Base-by-base conservation (phyloP, 2,797 vertebrate species). In the Hoplostethus mediterraneus region DNA sequence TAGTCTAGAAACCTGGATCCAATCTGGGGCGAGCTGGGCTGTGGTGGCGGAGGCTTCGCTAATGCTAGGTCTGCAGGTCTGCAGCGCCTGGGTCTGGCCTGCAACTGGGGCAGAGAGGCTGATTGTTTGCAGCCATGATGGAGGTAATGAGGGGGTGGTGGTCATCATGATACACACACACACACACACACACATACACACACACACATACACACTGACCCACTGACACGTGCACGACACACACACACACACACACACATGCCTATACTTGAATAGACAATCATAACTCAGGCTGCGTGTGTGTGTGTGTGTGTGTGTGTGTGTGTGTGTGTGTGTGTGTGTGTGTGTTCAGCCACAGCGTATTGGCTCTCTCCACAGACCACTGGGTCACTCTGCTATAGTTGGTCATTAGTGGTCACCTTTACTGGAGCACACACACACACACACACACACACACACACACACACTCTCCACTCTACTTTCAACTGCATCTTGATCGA, bases 111-210 rank as follows among this genome's bases (percentile, higher is more conserved):
- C 81, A 77, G 81, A 87, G 72, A 63, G 84, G 87, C 82, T 87
- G 90, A 89, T 89, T 87, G 90, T 88, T 90, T 92, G 92, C 92
- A 93, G 93, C 87, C 86, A 84, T 87, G 89, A 81, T 92, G 89
- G 92, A 92, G 89, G 89, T 94, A 93, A 94, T 95, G 88, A 94
- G 90, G 93, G 92, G 94, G 93, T 94, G 68, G 73, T 90, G 94
- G 94, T 95, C 93, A 93, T 94, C 80, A 66, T 75, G 83, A 90
- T 83, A 78, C 87, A 86, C 80, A 78, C 73, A 52, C 28, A 74
- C 71, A 85, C 86, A 10, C 58, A 28, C 40, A 28, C 36, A 66
- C 64, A 70, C 59, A 70, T 63, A 73, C 69, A 72, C 64, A 54
- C 52, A 31, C 86, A 84, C 74, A 73, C 45, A 73, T 31, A 83